Evolutionary conservation across 1,140 invertebrate species (phyloP), one percentile per base, ranked within the genome.

Genomic region (Belonocnema kinseyi): DNA sequence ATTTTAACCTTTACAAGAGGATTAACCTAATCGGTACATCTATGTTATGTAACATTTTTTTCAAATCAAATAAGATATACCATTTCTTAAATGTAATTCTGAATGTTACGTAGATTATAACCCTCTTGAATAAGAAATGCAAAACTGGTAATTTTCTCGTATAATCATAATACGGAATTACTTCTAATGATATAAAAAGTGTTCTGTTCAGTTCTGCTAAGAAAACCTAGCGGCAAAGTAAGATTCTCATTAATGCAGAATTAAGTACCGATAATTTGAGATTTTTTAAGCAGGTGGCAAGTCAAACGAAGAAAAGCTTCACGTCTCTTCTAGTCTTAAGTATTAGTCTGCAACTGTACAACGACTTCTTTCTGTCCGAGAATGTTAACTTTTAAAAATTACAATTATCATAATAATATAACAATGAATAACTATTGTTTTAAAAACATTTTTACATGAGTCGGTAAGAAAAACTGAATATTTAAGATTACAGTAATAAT

Each of bases 141-240:
- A 46, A 46, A 46, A 46, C 40, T 46, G 40, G 40, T 46, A 46
- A 46, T 46, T 46, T 46, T 10, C 5, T 19, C 53, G 53, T 19
- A 56, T 10, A 17, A 21, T 58, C 19, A 21, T 26, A 46, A 58
- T 21, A 21, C 26, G 19, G 19, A 58, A 21, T 58, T 13, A 21
- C 17, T 8, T 58, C 19, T 58, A 13, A 3, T 58, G 8, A 11
- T 21, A 11, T 21, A 58, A 58, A 26, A 58, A 19, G 19, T 58
- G 19, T 33, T 58, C 40, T 46, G 40, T 12, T 66, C 58, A 66
- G 61, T 66, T 66, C 61, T 40, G 61, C 26, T 66, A 66, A 66
- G 26, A 66, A 66, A 66, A 66, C n/a, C 26, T 33, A 61, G 26
- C 26, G 3, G 40, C 33, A n/a, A n/a, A 40, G 40, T 40, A 66